These are phyloP conservation scores for Cheilosia vernalis DNA, from an alignment of 2,888 invertebrate genomes.

Conservation along the genomic window DNA sequence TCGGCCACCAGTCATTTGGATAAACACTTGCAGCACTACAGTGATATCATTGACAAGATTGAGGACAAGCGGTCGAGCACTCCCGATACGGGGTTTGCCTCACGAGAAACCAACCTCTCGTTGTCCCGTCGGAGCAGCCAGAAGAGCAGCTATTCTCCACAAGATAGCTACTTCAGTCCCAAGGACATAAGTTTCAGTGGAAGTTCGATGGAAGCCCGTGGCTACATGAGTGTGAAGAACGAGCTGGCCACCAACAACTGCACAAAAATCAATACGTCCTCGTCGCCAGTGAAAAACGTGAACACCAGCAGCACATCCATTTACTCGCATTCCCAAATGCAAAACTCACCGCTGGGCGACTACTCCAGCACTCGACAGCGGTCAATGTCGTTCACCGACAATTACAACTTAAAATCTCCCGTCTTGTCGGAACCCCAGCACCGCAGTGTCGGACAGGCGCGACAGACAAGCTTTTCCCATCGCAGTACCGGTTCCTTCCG, in stretches of 20 bases:
- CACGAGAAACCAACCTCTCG: constrained; percentile 83
- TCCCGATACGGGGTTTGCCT: constrained; percentile 83
- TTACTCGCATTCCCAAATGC: constrained; percentile 76
- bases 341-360: constrained; percentile 76
- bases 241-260: constrained; percentile 76
- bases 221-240: constrained; percentile 78
- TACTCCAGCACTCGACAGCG: constrained; percentile 81
- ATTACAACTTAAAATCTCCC: constrained; percentile 82
- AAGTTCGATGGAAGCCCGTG: constrained; percentile 76
- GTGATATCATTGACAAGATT: constrained; percentile 75
- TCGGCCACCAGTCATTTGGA: constrained; percentile 82
- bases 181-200: constrained; percentile 78
- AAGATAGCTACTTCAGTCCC: constrained; percentile 80
- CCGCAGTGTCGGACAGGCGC: constrained; percentile 74
- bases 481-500: constrained; percentile 75
- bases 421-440: constrained; percentile 80
- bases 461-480: constrained; percentile 65
- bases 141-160: constrained; percentile 83
- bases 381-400: constrained; percentile 85
- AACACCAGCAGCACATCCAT: constrained; percentile 80
- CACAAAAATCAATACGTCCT: constrained; percentile 76
- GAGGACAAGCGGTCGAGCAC: constrained; percentile 83
- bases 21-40: constrained; percentile 81
- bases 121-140: constrained; percentile 83
- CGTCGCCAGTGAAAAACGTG: constrained; percentile 81